Evolutionary conservation across 2,888 invertebrate species (phyloP), one percentile per base, ranked within the genome.

Genomic region (Cheilosia vernalis): DNA sequence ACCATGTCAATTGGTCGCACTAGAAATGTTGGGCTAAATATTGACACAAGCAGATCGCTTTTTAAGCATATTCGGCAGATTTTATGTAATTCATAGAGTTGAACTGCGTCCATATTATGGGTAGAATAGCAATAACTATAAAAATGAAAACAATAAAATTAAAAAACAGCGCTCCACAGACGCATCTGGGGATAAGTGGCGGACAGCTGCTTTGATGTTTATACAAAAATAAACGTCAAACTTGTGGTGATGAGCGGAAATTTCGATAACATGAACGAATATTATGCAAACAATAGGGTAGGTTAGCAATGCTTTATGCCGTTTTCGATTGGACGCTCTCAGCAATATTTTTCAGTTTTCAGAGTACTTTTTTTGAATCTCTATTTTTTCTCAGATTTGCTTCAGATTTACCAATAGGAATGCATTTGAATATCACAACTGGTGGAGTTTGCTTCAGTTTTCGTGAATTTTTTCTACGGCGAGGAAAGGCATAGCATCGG

Each of bases 31-130:
- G 88, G 87, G 79, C 89, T 90, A 55, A 89, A 90, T 56, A 90
- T 88, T 27, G 90, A 90, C 19, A 89, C 89, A 10, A 89, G 76
- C 10, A 89, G 67, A 67, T 89, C 90, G 72, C 83, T 89, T 87
- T 89, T 90, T 40, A 90, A 86, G 69, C 90, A 90, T 81, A 90
- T 88, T 27, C 90, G 88, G 78, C 90, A 90, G n/a, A 90, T 89
- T 87, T 89, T 89, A 73, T 89, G 88, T 55, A 89, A 66, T 64
- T 87, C 87, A 61, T 77, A 87, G 13, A 85, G 67, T 76, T 76
- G 79, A 53, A 87, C 66, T 79, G 84, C 70, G 69, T 87, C 87
- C 87, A 87, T 87, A 60, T 70, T 74, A 69, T 73, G 30, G 6
- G 21, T 40, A 30, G 61, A 67, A 58, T 51, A 17, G 42, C 42